Conservation (phyloP, 2,113 vertebrate genomes). For the Epinephelus lanceolatus region DNA sequence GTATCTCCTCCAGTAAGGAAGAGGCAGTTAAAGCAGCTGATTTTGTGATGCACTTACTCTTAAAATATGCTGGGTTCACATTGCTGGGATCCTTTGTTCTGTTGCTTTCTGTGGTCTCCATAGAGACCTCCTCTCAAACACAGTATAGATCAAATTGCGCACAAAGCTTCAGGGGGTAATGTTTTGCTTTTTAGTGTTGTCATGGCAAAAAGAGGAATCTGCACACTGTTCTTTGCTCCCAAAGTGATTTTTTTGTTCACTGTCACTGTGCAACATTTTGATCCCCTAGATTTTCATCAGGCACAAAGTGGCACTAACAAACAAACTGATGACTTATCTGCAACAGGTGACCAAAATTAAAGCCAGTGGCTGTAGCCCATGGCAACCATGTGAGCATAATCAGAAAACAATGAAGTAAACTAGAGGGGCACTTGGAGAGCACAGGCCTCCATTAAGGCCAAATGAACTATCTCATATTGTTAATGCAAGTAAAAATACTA, state of each 20-base stretch:
- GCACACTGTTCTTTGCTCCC: neutral
- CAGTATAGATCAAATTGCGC: neutral
- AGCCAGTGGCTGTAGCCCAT: neutral
- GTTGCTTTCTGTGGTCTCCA: neutral
- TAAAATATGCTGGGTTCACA: neutral
- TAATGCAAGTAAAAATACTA: no score
- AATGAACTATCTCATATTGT: no score
- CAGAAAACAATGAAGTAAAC: neutral
- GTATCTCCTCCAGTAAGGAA: neutral
- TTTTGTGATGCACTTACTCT: neutral
- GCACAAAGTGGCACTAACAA: neutral
- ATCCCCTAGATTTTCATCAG: neutral
- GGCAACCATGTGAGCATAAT: neutral
- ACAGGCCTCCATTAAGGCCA: no score
- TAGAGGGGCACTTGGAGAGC: no score
- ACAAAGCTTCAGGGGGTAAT: neutral
- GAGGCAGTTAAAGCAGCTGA: neutral
- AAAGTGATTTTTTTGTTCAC: neutral
- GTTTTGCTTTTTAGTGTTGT: conserved; percentile 6
- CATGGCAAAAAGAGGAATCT: neutral
- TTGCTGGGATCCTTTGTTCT: neutral
- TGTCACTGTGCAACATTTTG: neutral
- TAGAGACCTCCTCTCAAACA: conserved; percentile 5
- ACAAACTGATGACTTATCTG: neutral
- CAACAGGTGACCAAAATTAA: neutral